Evolutionary conservation across 1,140 invertebrate genomes (phyloP).

Genomic region (Odontomachus brunneus): DNA sequence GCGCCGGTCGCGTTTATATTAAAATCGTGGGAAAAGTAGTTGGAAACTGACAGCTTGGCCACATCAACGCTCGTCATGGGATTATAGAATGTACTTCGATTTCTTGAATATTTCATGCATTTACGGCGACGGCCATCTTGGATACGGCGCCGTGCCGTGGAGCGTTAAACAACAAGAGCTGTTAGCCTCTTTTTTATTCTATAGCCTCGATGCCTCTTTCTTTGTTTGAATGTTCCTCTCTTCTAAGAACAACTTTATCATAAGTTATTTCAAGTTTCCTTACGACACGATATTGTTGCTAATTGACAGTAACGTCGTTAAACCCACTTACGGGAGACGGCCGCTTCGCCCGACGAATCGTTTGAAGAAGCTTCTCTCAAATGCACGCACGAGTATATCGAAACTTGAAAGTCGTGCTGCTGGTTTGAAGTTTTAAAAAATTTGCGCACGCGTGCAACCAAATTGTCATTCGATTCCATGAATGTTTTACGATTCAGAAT

Average conservation of each 20-base stretch:
- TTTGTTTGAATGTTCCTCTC: constrained; percentile 33
- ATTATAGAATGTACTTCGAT: constrained; percentile 67
- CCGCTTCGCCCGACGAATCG: no score
- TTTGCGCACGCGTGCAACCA: neutral
- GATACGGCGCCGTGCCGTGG: constrained; percentile 74
- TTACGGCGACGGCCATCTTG: constrained; percentile 79
- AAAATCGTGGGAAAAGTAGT: constrained; percentile 56
- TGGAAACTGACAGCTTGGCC: constrained; percentile 57
- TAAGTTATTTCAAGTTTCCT: constrained; percentile 36
- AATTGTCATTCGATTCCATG: constrained; percentile 7
- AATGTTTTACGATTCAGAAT: constrained; percentile 39
- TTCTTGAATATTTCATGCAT: constrained; percentile 82
- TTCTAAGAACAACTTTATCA: constrained; percentile 29
- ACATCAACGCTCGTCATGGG: constrained; percentile 52
- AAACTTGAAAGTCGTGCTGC: neutral
- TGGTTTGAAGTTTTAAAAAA: neutral
- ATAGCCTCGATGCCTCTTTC: constrained; percentile 68
- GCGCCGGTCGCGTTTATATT: constrained; percentile 44
- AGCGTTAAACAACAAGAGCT: constrained; percentile 84
- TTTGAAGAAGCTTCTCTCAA: neutral
- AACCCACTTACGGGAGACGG: no score
- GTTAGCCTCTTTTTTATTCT: constrained; percentile 83
- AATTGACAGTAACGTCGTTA: neutral
- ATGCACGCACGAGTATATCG: neutral
- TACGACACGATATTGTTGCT: constrained; percentile 1